These are phyloP conservation scores for Spodoptera frugiperda DNA, from an alignment of 1,140 invertebrate species.

Conservation along the genomic window DNA sequence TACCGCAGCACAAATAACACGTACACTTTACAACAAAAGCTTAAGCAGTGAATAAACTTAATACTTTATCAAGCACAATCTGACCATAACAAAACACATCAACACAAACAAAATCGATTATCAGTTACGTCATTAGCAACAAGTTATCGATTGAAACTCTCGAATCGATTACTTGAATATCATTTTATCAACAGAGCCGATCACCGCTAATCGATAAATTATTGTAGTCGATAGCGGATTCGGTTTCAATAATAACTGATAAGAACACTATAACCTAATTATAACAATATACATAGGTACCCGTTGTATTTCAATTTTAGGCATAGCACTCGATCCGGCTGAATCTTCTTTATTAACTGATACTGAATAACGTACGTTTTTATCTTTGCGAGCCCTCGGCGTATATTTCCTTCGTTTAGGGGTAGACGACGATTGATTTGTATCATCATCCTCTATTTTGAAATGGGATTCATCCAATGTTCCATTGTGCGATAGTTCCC, in stretches of 20 bases:
- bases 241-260: constrained; percentile 45
- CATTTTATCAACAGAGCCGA: constrained; percentile 28
- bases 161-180: not conserved
- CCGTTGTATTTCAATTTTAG: constrained; percentile 79
- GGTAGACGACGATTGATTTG: constrained; percentile 60
- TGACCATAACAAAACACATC: constrained; percentile 11
- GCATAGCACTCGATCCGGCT: constrained; percentile 62
- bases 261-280: constrained; percentile 54
- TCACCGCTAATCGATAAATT: constrained; percentile 27
- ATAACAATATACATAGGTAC: constrained; percentile 65
- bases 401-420: constrained; percentile 66
- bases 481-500: constrained; percentile 77
- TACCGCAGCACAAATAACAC: not conserved
- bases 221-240: constrained; percentile 10
- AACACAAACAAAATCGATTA: constrained; percentile 28
- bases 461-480: constrained; percentile 68
- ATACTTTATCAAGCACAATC: constrained; percentile 14
- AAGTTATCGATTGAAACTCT: constrained; percentile 28
- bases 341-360: constrained; percentile 72
- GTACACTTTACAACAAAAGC: not conserved
- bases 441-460: constrained; percentile 66
- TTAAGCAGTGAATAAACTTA: not conserved
- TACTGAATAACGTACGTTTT: constrained; percentile 81
- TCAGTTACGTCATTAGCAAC: constrained; percentile 15
- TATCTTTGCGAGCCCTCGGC: constrained; percentile 66